Base-by-base conservation (phyloP, 2,797 vertebrate species). In the Cossypha caffra region DNA sequence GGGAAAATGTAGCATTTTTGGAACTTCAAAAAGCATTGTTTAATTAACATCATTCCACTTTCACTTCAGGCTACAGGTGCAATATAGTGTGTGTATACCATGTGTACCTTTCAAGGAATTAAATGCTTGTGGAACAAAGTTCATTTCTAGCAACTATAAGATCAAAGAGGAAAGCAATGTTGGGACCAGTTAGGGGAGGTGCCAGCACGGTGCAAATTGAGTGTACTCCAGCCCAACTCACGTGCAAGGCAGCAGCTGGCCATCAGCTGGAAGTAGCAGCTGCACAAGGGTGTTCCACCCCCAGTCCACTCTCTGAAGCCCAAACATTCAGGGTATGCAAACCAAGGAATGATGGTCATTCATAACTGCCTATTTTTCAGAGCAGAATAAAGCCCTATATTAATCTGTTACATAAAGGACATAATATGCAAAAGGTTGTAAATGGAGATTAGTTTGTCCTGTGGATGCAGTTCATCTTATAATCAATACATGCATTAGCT, bases 321-420 rank as follows among this genome's bases (percentile, higher is more conserved):
- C 58, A 80, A 9, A 69, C 38, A 43, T 64, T 90, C 68, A 40
- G 58, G 51, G 15, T 51, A 81, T 88, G 72, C 54, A 64, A 86
- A 64, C 26, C 54, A 71, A 85, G 50, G 61, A 95, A 85, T 68
- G 42, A 68, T 21, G 61, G 21, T 40, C 51, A 69, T 74, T 51
- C 31, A n/a, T 68, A 80, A 64, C 1, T 77, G 43, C n/a, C 81
- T 80, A 7, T 77, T 91, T 88, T 94, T 90, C 76, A 35, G 14
- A 71, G 71, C 48, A 85, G 25, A 54, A 52, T 42, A 61, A 76
- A 77, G 28, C 31, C 68, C 43, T 68, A 54, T 35, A 31, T 25
- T 66, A 59, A 73, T 55, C 10, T 42, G 45, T 33, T 76, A 31
- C 38, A 31, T n/a, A 54, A 51, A 78, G 50, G 11, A 10, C 10